Evolutionary conservation across 1,140 invertebrate species (phyloP).

Genomic region (Yoshiicerus persimilis): DNA sequence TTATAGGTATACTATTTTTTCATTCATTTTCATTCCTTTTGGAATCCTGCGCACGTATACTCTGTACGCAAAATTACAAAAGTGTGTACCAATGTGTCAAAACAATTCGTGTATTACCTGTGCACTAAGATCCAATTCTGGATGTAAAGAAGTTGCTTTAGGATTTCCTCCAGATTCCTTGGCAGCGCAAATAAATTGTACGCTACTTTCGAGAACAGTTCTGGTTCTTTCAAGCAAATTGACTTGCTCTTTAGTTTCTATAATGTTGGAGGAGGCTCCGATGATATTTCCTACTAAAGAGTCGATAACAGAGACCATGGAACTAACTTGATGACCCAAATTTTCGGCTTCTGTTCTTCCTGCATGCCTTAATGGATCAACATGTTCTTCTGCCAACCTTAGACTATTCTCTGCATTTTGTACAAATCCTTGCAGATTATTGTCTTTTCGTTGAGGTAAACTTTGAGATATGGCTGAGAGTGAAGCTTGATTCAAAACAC

Average conservation of each 20-base stretch:
- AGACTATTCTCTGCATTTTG: constrained; percentile 56
- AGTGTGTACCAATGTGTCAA: too few species aligned
- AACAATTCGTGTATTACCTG: constrained; percentile 34
- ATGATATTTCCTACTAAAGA: constrained; percentile 79
- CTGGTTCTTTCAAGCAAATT: constrained; percentile 87
- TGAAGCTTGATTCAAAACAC: constrained; percentile 82
- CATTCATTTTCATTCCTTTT: too few species aligned
- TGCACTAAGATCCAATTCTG: constrained; percentile 45
- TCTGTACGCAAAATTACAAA: too few species aligned
- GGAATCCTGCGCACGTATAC: too few species aligned
- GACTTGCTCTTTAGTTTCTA: constrained; percentile 86
- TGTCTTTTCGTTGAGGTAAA: constrained; percentile 69
- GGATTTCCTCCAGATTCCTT: constrained; percentile 93
- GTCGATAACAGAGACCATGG: constrained; percentile 80
- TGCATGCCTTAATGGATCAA: constrained; percentile 77
- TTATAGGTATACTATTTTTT: too few species aligned
- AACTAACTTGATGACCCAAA: constrained; percentile 79
- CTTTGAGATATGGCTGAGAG: constrained; percentile 84
- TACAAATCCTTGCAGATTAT: constrained; percentile 77
- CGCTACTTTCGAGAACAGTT: constrained; percentile 86
- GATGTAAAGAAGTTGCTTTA: constrained; percentile 55
- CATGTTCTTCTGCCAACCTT: constrained; percentile 61
- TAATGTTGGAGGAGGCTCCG: constrained; percentile 84
- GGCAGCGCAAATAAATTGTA: constrained; percentile 80
- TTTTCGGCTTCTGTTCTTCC: constrained; percentile 91